Conservation (phyloP, 2,113 vertebrate species). For the Telmatochromis sp. region DNA sequence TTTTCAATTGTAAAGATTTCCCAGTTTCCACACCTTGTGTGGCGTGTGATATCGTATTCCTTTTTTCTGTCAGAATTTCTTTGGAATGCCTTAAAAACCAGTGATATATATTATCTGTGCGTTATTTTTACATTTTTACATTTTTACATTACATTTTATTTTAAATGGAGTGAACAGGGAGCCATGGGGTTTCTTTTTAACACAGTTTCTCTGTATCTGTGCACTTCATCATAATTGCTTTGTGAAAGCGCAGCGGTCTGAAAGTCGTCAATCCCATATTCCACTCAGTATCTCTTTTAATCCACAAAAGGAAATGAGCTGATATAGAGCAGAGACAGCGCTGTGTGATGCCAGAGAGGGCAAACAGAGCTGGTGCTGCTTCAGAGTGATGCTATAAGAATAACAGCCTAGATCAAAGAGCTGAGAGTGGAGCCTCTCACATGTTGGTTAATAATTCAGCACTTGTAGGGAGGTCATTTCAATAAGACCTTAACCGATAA, state of each 20-base stretch:
- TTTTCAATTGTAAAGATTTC: background rate
- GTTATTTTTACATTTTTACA: too few species aligned
- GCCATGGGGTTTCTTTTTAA: background rate
- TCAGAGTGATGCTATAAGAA: background rate
- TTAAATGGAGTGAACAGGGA: background rate
- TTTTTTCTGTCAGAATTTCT: background rate
- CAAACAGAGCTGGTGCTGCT: background rate
- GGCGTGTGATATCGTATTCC: background rate
- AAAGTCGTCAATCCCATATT: background rate
- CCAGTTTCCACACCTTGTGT: background rate
- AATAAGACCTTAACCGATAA: background rate
- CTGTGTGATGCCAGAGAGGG: background rate
- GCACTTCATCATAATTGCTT: background rate
- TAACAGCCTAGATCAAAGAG: constrained; percentile 6
- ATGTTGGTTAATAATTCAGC: constrained; percentile 28
- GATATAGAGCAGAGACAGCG: background rate
- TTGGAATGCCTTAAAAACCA: background rate
- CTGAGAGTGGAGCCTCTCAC: background rate
- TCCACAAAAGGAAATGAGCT: background rate
- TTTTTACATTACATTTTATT: background rate
- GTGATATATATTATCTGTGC: background rate
- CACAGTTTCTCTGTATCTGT: background rate
- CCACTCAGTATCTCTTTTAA: background rate
- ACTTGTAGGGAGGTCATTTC: background rate
- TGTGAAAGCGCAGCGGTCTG: background rate